Percentiles rank a stretch among this genome's conserved stretches.
Evolutionary conservation across 2,797 vertebrate genomes (phyloP).

Genomic region (Enoplosus armatus): DNA sequence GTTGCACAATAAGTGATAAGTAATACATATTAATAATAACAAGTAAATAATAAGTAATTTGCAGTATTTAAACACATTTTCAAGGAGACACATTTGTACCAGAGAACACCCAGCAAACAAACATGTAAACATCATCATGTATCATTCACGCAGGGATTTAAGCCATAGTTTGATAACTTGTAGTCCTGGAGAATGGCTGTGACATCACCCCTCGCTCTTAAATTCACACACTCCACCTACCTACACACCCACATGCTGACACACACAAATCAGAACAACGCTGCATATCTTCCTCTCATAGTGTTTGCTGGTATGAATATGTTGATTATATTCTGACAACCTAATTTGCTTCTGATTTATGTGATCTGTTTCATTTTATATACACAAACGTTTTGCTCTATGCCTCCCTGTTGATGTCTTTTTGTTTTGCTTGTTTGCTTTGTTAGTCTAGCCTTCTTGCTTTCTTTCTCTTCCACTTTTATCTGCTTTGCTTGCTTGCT

Average conservation of each 20-base stretch:
- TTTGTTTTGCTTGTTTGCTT: slow-evolving; percentile 3
- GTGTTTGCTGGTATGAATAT: slow-evolving; percentile 25
- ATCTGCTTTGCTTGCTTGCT: slow-evolving; percentile 1
- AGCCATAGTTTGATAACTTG: background rate
- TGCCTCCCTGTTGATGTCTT: background rate
- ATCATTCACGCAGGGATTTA: background rate
- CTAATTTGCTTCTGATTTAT: slow-evolving; percentile 38
- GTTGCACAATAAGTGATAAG: background rate
- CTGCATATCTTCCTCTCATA: slow-evolving; percentile 3
- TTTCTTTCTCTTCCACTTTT: background rate
- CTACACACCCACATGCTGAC: background rate
- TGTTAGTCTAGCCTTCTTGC: background rate
- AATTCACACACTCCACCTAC: background rate
- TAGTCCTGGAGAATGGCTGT: background rate
- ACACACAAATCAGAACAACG: slow-evolving; percentile 3
- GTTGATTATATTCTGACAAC: slow-evolving; percentile 37
- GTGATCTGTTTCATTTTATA: slow-evolving; percentile 15
- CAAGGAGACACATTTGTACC: background rate
- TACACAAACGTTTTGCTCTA: background rate
- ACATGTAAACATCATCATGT: background rate
- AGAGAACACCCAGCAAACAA: background rate
- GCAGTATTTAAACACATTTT: background rate
- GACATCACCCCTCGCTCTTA: background rate
- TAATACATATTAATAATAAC: no score
- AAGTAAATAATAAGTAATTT: background rate